Conservation (phyloP, 2,797 vertebrate species). For the Heteromormyrus szaboi region DNA sequence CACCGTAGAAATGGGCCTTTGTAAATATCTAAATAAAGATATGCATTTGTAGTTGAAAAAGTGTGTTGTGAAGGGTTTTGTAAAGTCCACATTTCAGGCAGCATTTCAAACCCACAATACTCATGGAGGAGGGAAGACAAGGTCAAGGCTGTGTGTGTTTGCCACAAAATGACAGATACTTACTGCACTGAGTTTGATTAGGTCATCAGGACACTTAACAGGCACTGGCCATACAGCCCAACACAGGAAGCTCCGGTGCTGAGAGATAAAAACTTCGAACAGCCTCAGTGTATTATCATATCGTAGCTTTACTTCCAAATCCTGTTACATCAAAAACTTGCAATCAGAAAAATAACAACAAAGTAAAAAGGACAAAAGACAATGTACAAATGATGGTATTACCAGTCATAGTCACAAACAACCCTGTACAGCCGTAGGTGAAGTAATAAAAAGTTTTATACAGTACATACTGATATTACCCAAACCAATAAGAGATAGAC, state of each 20-base stretch:
- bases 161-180: background rate
- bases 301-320: constrained; percentile 99
- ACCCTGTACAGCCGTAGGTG: constrained; percentile 98
- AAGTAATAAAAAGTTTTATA: constrained; percentile 98
- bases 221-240: background rate
- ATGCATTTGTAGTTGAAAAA: background rate
- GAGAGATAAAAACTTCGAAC: constrained; percentile 23
- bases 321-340: constrained; percentile 99
- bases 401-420: constrained; percentile 97
- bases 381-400: constrained; percentile 78
- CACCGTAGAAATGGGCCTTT: background rate
- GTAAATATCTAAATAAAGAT: background rate
- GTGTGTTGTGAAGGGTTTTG: background rate
- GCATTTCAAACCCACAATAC: background rate
- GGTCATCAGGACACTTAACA: background rate
- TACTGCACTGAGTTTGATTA: background rate
- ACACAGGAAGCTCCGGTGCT: background rate
- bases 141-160: background rate
- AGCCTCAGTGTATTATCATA: constrained; percentile 65
- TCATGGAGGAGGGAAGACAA: background rate
- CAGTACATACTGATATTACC: constrained; percentile 83
- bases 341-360: constrained; percentile 85
- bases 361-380: constrained; percentile 45
- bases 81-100: background rate
- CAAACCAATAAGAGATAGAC: constrained; percentile 47